phyloP scores from a whole-genome alignment of 2,797 vertebrate genomes.

The Malurus splendens region DNA sequence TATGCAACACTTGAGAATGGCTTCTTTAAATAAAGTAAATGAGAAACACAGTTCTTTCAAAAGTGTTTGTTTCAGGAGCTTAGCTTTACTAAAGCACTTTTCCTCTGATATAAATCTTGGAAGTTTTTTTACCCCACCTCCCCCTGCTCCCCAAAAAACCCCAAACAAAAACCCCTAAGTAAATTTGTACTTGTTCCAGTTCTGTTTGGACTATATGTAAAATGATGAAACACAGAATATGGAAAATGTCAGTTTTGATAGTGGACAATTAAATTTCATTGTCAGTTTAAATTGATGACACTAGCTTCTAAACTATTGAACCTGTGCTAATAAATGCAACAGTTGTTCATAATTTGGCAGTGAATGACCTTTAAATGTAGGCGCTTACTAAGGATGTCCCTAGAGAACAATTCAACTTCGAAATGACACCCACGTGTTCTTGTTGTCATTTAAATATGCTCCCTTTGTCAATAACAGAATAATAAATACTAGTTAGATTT shows the following conservation, averaged over 20 bases:
- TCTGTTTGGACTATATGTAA: neutral
- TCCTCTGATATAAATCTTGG: neutral
- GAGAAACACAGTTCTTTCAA: neutral
- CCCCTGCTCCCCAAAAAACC: neutral
- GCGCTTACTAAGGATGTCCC: conserved; percentile 60
- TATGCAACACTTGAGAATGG: neutral
- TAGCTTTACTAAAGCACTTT: neutral
- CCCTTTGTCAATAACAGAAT: conserved; percentile 77
- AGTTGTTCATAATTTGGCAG: conserved; percentile 76
- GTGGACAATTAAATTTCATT: conserved; percentile 57
- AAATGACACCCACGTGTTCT: conserved; percentile 74
- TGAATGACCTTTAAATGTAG: conserved; percentile 78
- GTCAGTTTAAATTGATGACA: conserved; percentile 70
- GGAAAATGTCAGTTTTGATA: conserved; percentile 44
- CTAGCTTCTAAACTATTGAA: conserved; percentile 63
- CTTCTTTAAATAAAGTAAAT: neutral
- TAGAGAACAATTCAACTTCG: conserved; percentile 76
- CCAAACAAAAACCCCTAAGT: neutral
- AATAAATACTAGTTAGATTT: conserved; percentile 78
- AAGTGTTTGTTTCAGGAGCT: neutral
- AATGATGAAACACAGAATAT: neutral
- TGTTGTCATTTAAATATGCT: conserved; percentile 81
- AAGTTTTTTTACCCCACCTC: neutral
- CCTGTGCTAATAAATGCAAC: conserved; percentile 77
- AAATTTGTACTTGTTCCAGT: neutral